Evolutionary conservation across 2,113 vertebrate species (phyloP).

Genomic region (Hippocampus abdominalis): DNA sequence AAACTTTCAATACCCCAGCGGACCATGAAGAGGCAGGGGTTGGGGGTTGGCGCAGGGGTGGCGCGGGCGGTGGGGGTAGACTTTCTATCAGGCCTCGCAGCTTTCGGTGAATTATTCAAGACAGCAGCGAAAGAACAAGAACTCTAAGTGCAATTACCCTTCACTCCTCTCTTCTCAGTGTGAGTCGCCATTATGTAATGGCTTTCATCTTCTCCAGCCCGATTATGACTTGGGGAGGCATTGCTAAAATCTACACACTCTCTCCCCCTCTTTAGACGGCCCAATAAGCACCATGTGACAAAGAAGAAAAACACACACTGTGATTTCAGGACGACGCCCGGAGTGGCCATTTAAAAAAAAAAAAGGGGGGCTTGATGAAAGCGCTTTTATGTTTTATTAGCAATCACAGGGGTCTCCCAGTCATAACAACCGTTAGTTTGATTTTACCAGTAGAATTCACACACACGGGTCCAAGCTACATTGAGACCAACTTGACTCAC

Average conservation of each 20-base stretch:
- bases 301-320: constrained; percentile 11
- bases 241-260: constrained; percentile 31
- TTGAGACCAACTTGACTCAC: constrained; percentile 53
- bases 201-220: constrained; percentile 63
- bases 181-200: constrained; percentile 70
- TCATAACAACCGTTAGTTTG: constrained; percentile 36
- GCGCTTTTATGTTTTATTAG: constrained; percentile 29
- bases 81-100: constrained; percentile 55
- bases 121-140: constrained; percentile 58
- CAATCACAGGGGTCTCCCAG: constrained; percentile 36
- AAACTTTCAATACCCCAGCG: constrained; percentile 45
- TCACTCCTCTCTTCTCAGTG: constrained; percentile 58
- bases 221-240: constrained; percentile 50
- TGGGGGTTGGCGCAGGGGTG: not conserved
- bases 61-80: not conserved
- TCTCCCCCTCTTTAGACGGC: constrained; percentile 27
- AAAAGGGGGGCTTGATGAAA: constrained; percentile 17
- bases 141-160: constrained; percentile 70
- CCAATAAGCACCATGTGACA: constrained; percentile 27
- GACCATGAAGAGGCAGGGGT: constrained; percentile 24
- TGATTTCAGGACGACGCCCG: constrained; percentile 11
- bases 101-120: constrained; percentile 70
- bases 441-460: constrained; percentile 52
- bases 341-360: constrained; percentile 17
- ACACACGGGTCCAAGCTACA: constrained; percentile 24